Conservation (phyloP, 2,113 vertebrate species). For the Phainopepla nitens region DNA sequence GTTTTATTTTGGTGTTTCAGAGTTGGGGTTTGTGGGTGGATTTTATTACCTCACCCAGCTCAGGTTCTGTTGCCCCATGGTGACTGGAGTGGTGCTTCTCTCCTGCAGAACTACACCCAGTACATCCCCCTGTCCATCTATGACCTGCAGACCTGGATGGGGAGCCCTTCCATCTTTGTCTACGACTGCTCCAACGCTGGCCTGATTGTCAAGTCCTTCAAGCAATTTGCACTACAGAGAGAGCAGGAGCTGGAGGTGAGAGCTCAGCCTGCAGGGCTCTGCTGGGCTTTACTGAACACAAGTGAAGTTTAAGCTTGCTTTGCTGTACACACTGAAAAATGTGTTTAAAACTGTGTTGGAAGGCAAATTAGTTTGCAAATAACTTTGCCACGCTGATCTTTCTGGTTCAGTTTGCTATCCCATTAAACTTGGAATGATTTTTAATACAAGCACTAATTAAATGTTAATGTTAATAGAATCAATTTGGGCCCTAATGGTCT, state of each 20-base stretch:
- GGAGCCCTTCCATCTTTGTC: slow-evolving; percentile 97
- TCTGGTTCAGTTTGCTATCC: not conserved
- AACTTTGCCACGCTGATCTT: not conserved
- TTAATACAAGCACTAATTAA: slow-evolving; percentile 15
- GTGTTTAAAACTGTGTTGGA: not conserved
- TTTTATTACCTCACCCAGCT: accelerated
- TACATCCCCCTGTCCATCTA: slow-evolving; percentile 98
- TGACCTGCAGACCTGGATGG: slow-evolving; percentile 99
- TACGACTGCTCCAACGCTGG: slow-evolving; percentile 98
- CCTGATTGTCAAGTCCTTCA: slow-evolving; percentile 97
- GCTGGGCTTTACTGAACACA: not conserved
- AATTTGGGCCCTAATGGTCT: not conserved
- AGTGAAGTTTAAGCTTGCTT: not conserved
- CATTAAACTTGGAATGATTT: not conserved
- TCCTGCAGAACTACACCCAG: slow-evolving; percentile 93
- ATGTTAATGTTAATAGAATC: not conserved
- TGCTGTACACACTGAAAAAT: not conserved
- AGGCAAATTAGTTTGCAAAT: not conserved
- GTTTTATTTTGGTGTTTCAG: not conserved
- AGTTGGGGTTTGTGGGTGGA: not conserved
- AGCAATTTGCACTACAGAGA: slow-evolving; percentile 95
- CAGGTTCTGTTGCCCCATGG: not conserved
- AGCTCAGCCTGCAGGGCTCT: not conserved
- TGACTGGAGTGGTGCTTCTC: not conserved
- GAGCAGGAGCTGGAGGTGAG: slow-evolving; percentile 98